Conservation (phyloP, 2,113 vertebrate genomes). For the Sylvietta virens region DNA sequence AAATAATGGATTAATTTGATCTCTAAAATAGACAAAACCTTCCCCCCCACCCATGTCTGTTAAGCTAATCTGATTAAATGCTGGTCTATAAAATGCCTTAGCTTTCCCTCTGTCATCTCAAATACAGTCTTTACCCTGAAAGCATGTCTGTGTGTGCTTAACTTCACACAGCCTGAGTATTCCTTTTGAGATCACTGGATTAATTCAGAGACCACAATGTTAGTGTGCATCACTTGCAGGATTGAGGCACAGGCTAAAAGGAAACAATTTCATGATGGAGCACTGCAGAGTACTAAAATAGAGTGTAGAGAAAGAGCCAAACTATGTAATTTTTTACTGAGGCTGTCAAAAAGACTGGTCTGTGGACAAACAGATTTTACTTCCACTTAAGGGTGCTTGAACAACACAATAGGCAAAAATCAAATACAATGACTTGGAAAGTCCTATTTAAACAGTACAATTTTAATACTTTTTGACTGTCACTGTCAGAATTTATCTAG, state of each 20-base stretch:
- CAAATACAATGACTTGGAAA: neutral
- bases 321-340: neutral
- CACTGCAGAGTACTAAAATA: neutral
- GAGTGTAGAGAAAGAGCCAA: neutral
- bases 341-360: neutral
- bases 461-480: neutral
- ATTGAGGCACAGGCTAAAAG: neutral
- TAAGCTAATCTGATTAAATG: neutral
- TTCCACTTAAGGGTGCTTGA: neutral
- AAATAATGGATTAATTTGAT: neutral
- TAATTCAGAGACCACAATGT: neutral
- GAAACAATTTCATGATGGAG: neutral
- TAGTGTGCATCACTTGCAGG: neutral
- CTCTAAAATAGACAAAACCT: neutral
- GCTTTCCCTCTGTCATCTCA: neutral
- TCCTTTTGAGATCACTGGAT: neutral
- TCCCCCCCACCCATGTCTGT: neutral
- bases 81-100: neutral
- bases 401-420: neutral
- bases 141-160: neutral
- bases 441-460: neutral
- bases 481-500: neutral
- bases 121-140: neutral
- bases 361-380: neutral
- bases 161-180: neutral